phyloP scores from a whole-genome alignment of 1,140 invertebrate genomes.

The Magallana ariakensis region DNA sequence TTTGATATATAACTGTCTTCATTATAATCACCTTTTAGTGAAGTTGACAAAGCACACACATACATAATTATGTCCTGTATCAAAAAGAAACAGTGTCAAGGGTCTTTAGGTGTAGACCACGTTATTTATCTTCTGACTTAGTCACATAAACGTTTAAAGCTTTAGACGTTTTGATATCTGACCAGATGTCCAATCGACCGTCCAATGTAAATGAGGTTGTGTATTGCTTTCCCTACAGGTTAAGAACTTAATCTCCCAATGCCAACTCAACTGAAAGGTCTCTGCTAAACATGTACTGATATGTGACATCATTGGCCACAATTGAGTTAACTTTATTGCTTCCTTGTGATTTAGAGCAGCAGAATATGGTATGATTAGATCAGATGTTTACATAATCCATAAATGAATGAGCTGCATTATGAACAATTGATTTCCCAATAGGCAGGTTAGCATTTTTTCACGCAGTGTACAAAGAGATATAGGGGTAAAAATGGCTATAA shows the following conservation, averaged over 20 bases:
- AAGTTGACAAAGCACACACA: neutral
- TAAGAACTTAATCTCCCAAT: neutral
- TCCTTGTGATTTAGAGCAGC: too few species aligned
- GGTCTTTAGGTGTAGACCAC: neutral
- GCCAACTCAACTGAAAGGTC: too few species aligned
- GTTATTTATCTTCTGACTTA: constrained; percentile 8
- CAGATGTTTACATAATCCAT: too few species aligned
- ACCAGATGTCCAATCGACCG: constrained; percentile 13
- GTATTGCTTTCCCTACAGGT: neutral
- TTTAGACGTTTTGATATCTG: neutral
- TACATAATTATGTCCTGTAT: neutral
- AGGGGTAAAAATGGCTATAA: too few species aligned
- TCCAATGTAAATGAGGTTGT: neutral
- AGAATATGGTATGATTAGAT: too few species aligned
- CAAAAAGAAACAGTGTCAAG: neutral
- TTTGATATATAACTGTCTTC: neutral
- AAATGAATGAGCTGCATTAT: too few species aligned
- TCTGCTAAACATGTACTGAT: too few species aligned
- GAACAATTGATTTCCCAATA: too few species aligned
- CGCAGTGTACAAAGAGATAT: too few species aligned
- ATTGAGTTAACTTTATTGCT: too few species aligned
- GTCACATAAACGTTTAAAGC: constrained; percentile 11
- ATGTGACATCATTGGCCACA: too few species aligned
- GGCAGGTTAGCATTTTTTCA: too few species aligned
- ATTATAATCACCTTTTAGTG: neutral